Conservation (phyloP, 2,888 invertebrate genomes). For the Panzeria rudis region DNA sequence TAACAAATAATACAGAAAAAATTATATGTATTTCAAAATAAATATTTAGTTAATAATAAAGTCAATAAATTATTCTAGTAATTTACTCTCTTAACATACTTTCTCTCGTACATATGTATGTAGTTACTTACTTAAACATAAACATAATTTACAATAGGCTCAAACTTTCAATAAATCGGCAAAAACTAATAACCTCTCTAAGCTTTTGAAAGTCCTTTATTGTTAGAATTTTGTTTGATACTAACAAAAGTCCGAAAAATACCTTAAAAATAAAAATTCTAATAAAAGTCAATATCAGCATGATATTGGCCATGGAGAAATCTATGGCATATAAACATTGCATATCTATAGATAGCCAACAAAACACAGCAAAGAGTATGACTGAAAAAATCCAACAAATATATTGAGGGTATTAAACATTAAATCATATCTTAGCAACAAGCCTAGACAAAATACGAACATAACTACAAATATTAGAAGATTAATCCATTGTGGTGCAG, state of each 20-base stretch:
- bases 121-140: background rate
- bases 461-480: conserved; percentile 40
- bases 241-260: conserved; percentile 39
- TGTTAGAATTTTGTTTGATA: conserved; percentile 24
- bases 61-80: conserved; percentile 33
- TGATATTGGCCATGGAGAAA: conserved; percentile 31
- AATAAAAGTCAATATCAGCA: conserved; percentile 63
- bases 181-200: conserved; percentile 68
- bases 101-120: background rate
- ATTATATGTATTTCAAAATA: background rate
- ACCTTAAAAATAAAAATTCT: conserved; percentile 27
- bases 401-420: conserved; percentile 63
- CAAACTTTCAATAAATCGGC: conserved; percentile 72
- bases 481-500: conserved; percentile 48
- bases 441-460: conserved; percentile 58
- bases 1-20: conserved; percentile 18
- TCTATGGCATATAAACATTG: conserved; percentile 28
- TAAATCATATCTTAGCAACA: conserved; percentile 66
- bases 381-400: conserved; percentile 34
- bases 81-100: background rate
- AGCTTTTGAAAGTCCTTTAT: conserved; percentile 53
- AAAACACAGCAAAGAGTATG: conserved; percentile 15
- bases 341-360: conserved; percentile 48
- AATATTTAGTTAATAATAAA: conserved; percentile 40
- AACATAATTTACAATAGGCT: conserved; percentile 41